These are phyloP conservation scores for Plecotus auritus DNA, from an alignment of 2,113 vertebrate genomes.

Conservation along the genomic window DNA sequence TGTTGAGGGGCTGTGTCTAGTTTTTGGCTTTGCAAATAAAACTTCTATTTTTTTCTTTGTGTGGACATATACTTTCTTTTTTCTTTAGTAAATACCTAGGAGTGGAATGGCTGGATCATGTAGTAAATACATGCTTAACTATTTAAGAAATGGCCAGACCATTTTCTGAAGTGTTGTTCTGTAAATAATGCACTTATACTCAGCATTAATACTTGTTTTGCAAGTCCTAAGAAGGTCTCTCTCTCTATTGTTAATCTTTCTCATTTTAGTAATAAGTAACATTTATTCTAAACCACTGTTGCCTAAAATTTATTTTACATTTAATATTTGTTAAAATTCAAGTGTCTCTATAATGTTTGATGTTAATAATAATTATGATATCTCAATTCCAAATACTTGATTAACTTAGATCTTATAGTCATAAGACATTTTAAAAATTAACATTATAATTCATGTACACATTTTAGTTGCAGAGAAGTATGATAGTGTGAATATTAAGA, in stretches of 20 bases:
- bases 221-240: not conserved
- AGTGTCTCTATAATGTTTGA: not conserved
- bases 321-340: slow-evolving; percentile 22
- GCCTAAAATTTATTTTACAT: slow-evolving; percentile 33
- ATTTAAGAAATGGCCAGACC: not conserved
- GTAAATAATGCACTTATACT: not conserved
- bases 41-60: not conserved
- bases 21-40: not conserved
- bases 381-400: slow-evolving; percentile 8
- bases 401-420: not conserved
- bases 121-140: not conserved
- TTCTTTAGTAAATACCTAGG: not conserved
- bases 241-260: not conserved
- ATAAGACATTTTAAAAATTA: not conserved
- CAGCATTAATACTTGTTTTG: not conserved
- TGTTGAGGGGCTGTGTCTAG: not conserved
- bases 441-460: not conserved
- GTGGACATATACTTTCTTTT: not conserved
- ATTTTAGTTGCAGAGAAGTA: slow-evolving; percentile 28
- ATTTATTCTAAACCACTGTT: not conserved
- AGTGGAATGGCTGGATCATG: not conserved
- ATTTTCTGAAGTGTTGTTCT: not conserved
- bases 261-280: not conserved
- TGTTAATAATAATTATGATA: slow-evolving; percentile 7
- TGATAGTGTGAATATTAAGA: not conserved